These are phyloP conservation scores for Acrossocheilus wenchowensis DNA, from an alignment of 2,797 vertebrate genomes.

Conservation along the genomic window DNA sequence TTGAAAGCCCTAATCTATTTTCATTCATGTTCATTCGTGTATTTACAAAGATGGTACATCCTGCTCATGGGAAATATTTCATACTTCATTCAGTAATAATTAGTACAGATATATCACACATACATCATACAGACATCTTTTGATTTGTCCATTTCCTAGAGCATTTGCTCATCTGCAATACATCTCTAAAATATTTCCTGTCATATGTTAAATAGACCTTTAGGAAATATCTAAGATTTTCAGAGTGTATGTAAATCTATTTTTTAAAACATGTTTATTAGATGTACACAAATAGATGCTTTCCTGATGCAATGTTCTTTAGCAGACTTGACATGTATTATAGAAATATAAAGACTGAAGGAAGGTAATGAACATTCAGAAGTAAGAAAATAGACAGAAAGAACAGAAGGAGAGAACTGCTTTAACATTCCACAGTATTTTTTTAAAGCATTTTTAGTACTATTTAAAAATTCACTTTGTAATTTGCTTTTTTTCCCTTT, in stretches of 20 bases:
- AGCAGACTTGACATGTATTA: not conserved
- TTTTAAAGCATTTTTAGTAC: conserved; percentile 60
- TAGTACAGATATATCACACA: too few relatives aligned
- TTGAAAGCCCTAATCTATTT: too few relatives aligned
- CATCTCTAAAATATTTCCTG: too few relatives aligned
- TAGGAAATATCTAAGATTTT: too few relatives aligned
- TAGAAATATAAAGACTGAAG: not conserved
- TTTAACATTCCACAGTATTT: conserved; percentile 57
- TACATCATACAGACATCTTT: too few relatives aligned
- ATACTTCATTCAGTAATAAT: too few relatives aligned
- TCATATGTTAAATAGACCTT: too few relatives aligned
- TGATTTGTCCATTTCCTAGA: too few relatives aligned
- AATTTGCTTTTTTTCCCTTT: conserved; percentile 71
- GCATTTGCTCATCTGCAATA: too few relatives aligned
- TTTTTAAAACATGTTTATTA: not conserved
- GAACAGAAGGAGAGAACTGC: conserved; percentile 1
- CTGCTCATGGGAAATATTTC: too few relatives aligned
- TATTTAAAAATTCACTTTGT: conserved; percentile 74
- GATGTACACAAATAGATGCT: not conserved
- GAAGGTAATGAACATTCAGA: not conserved
- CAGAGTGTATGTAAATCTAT: not conserved
- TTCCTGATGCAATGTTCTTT: not conserved
- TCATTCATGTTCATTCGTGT: too few relatives aligned
- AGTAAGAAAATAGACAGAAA: not conserved
- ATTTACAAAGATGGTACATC: too few relatives aligned